A percentile compares a stretch with the other conserved stretches of the same genome.
phyloP scores from a whole-genome alignment of 2,888 invertebrate species.

The Ischnura elegans region DNA sequence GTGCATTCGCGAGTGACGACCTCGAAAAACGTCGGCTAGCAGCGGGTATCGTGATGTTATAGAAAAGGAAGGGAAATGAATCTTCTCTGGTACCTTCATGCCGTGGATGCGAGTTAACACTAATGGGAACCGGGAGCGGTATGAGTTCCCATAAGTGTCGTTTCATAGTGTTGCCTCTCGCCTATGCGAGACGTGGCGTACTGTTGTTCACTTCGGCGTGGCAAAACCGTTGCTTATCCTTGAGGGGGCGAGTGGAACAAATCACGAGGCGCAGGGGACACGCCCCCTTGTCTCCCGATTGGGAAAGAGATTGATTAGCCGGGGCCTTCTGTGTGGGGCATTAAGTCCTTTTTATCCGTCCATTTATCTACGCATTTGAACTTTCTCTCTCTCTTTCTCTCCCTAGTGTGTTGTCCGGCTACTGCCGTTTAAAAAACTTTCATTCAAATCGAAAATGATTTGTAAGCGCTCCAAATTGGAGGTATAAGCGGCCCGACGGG shows the following conservation, averaged over 20 bases:
- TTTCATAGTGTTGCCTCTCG: conserved; percentile 9
- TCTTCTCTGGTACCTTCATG: neutral
- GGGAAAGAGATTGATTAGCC: neutral
- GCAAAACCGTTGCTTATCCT: conserved; percentile 11
- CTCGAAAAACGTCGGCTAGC: neutral
- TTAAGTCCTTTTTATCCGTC: neutral
- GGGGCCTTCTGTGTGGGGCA: neutral
- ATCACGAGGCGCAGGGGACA: neutral
- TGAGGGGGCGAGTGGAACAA: neutral
- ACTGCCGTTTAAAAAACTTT: neutral
- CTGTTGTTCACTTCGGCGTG: neutral
- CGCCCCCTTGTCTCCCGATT: neutral
- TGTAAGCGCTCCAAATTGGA: neutral
- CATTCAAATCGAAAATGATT: neutral
- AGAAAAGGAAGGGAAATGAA: neutral
- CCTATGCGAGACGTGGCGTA: neutral
- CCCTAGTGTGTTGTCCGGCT: neutral
- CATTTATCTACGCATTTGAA: neutral
- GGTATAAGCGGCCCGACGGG: neutral
- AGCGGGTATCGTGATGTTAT: neutral
- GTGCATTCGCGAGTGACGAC: neutral
- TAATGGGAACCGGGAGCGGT: neutral
- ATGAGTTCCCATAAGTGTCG: neutral
- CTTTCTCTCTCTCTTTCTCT: neutral
- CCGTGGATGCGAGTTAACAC: neutral